Evolutionary conservation across 2,113 vertebrate species (phyloP).

Genomic region (Chaetodon auriga): DNA sequence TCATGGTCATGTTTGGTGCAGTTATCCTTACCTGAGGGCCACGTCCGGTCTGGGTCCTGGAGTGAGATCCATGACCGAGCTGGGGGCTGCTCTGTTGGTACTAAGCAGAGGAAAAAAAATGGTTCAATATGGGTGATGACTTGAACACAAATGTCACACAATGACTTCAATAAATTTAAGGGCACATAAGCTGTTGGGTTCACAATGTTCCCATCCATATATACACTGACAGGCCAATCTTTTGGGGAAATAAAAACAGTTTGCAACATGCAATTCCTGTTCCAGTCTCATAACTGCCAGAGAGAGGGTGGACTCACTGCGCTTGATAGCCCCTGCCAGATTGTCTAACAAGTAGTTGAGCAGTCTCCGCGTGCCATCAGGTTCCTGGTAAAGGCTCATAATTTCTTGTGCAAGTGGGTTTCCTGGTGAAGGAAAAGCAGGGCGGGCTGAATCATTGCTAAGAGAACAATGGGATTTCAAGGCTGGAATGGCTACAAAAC

Average conservation of each 20-base stretch:
- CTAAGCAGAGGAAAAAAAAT: constrained; percentile 68
- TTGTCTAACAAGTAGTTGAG: constrained; percentile 99
- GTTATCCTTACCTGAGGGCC: constrained; percentile 87
- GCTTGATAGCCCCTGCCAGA: constrained; percentile 98
- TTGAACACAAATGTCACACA: neutral
- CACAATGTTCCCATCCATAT: neutral
- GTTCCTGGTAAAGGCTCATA: constrained; percentile 98
- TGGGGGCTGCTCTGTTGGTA: constrained; percentile 95
- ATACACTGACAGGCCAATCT: neutral
- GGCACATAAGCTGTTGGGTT: neutral
- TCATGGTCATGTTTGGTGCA: neutral
- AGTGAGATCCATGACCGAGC: constrained; percentile 97
- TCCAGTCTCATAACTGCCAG: constrained; percentile 19
- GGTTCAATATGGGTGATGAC: constrained; percentile 42
- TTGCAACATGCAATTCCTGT: neutral
- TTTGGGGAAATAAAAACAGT: neutral
- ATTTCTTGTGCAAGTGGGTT: constrained; percentile 99
- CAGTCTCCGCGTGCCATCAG: constrained; percentile 96
- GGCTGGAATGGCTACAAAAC: constrained; percentile 45
- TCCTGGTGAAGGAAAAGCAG: constrained; percentile 83
- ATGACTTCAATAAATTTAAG: neutral
- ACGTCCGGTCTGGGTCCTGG: constrained; percentile 93
- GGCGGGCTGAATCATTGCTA: constrained; percentile 7
- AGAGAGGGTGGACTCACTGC: constrained; percentile 88
- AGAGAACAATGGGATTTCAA: constrained; percentile 42